Evolutionary conservation across 1,140 invertebrate species (phyloP), one percentile per base, ranked within the genome.

Genomic region (Drosophila pachea): DNA sequence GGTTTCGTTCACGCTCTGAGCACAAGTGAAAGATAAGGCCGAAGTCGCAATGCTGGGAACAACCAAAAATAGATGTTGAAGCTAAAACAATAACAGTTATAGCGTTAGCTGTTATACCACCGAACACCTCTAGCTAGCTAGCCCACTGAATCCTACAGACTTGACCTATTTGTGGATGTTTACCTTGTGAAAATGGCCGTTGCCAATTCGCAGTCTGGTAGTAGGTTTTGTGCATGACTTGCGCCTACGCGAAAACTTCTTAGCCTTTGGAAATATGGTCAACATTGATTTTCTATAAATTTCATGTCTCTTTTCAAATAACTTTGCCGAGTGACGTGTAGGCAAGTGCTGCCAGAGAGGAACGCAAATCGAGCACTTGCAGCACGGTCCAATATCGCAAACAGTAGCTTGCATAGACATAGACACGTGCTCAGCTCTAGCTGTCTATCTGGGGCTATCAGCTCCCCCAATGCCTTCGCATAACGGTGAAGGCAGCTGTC

Each of bases 261-360:
- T 53, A 29, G 43, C 33, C 52, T 45, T 48, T 59, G n/a, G 22
- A 22, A 36, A n/a, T 56, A 43, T 31, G 31, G 14, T 61, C 31
- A 64, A 40, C 59, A 72, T 72, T 68, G 69, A 68, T 72, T 72
- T 68, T 62, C 58, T 58, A 63, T 63, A 62, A 58, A 63, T 61
- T 67, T 42, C 22, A 59, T 69, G 47, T 58, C 45, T 55, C 5
- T n/a, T 38, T 31, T 38, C 38, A 9, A 65, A 48, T 33, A 35
- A 7, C 31, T 36, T 16, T 11, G 29, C 22, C 32, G 49, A 68
- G 14, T 49, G 49, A 61, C 22, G 36, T 5, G 35, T 55, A 68
- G 36, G 36, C 33, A 45, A 54, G 29, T 61, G n/a, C 5, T 50
- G 31, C 8, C 53, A 45, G 38, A 31, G 35, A 12, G 12, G 22